phyloP scores from a whole-genome alignment of 2,797 vertebrate species.

The Bradypodion pumilum region DNA sequence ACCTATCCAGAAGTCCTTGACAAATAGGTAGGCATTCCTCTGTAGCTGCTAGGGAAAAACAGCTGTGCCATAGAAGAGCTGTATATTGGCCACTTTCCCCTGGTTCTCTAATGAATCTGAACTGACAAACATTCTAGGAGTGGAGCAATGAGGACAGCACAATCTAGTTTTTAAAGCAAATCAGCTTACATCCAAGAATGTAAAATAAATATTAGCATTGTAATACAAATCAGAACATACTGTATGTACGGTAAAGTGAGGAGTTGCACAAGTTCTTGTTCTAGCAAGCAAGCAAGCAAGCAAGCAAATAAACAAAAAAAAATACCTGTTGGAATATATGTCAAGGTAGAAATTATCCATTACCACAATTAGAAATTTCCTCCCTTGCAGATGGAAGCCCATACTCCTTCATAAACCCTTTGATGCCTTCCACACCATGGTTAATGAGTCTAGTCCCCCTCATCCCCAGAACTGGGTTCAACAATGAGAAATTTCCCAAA shows the following conservation, averaged over 20 bases:
- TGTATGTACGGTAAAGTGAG: not conserved
- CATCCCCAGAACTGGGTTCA: not conserved
- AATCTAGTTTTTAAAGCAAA: not conserved
- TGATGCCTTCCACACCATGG: not conserved
- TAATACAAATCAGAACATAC: not conserved
- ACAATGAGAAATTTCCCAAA: too few species aligned
- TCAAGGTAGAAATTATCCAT: not conserved
- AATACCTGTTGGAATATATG: not conserved
- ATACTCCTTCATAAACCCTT: not conserved
- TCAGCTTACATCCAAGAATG: not conserved
- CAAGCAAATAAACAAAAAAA: too few species aligned
- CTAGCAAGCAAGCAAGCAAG: too few species aligned
- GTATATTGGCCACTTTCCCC: not conserved
- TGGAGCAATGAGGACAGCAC: not conserved
- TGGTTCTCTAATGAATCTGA: not conserved
- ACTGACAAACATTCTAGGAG: not conserved
- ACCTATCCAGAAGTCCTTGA: not conserved
- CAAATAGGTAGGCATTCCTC: not conserved
- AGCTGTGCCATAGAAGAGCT: not conserved
- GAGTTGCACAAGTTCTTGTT: not conserved
- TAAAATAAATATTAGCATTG: not conserved
- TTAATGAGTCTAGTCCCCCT: not conserved
- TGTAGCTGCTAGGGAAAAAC: not conserved
- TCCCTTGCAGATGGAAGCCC: not conserved
- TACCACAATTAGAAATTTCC: not conserved